phyloP scores from a whole-genome alignment of 2,797 vertebrate species.

The Rhinophrynus dorsalis region DNA sequence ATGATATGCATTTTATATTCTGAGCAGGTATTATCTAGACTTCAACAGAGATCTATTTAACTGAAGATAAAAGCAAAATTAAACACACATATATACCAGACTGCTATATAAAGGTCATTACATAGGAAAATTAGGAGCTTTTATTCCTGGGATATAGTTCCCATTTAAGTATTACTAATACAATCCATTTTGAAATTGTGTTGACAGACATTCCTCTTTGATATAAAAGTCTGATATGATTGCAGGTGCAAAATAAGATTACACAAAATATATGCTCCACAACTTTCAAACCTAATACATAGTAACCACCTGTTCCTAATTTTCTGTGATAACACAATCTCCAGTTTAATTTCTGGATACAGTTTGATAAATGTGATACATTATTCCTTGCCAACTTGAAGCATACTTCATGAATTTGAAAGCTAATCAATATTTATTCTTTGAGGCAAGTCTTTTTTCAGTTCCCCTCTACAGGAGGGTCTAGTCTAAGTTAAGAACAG shows the following conservation, averaged over 20 bases:
- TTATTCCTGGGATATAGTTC: no score
- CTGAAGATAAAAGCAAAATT: no score
- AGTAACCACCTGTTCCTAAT: slow-evolving; percentile 65
- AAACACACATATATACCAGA: no score
- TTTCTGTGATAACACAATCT: slow-evolving; percentile 63
- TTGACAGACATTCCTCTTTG: slow-evolving; percentile 50
- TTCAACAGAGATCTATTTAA: no score
- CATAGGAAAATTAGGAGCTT: no score
- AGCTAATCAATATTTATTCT: slow-evolving; percentile 57
- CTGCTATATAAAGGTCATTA: no score
- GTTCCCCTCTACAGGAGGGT: slow-evolving; percentile 47
- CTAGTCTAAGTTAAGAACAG: not conserved
- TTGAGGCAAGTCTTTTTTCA: slow-evolving; percentile 49
- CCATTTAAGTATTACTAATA: not conserved
- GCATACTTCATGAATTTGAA: slow-evolving; percentile 47
- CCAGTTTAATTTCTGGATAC: slow-evolving; percentile 54
- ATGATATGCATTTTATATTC: no score
- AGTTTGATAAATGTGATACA: slow-evolving; percentile 64
- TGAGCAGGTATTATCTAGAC: no score
- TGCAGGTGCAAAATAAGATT: slow-evolving; percentile 67
- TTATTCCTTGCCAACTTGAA: slow-evolving; percentile 53
- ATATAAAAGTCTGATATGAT: slow-evolving; percentile 52
- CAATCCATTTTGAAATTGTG: not conserved
- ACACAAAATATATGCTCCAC: slow-evolving; percentile 48
- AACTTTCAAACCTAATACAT: slow-evolving; percentile 64